Percentiles rank a stretch among this genome's conserved stretches.
These are phyloP conservation scores for Agrochola macilenta DNA, from an alignment of 2,888 invertebrate genomes.

Conservation along the genomic window DNA sequence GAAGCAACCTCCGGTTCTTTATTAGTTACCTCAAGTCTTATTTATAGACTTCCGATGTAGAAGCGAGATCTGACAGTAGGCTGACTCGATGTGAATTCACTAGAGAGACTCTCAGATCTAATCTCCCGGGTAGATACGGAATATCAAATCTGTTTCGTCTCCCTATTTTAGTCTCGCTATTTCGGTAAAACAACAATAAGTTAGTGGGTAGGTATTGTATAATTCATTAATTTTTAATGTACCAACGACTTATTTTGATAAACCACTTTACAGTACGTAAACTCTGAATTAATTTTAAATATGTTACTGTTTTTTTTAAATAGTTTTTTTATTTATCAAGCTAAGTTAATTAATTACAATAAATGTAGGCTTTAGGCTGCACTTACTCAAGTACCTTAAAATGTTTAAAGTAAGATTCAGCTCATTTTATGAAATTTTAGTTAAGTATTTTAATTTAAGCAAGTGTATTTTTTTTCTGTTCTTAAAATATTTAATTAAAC, in stretches of 20 bases:
- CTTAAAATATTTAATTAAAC: not conserved
- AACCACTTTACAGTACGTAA: constrained; percentile 22
- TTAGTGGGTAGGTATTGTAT: not conserved
- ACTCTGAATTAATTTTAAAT: not conserved
- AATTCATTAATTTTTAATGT: constrained; percentile 13
- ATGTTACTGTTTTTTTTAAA: no score
- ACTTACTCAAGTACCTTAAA: not conserved
- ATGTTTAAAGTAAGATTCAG: not conserved
- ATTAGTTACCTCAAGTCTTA: constrained; percentile 50
- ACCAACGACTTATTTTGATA: constrained; percentile 5
- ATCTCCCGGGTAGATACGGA: constrained; percentile 37
- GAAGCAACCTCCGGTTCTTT: constrained; percentile 29
- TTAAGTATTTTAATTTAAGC: not conserved
- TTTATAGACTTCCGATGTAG: constrained; percentile 46
- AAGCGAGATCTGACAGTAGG: constrained; percentile 32
- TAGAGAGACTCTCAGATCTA: constrained; percentile 40
- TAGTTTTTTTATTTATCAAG: not conserved
- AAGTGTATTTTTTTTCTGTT: not conserved
- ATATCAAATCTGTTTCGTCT: constrained; percentile 47
- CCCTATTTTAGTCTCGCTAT: constrained; percentile 25
- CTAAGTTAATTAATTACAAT: not conserved
- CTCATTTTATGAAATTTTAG: not conserved
- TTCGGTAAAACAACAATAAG: constrained; percentile 7
- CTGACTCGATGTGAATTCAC: constrained; percentile 51
- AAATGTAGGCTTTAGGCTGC: not conserved